Base-by-base conservation (phyloP, 2,888 invertebrate genomes). In the Heliconius ismenius region DNA sequence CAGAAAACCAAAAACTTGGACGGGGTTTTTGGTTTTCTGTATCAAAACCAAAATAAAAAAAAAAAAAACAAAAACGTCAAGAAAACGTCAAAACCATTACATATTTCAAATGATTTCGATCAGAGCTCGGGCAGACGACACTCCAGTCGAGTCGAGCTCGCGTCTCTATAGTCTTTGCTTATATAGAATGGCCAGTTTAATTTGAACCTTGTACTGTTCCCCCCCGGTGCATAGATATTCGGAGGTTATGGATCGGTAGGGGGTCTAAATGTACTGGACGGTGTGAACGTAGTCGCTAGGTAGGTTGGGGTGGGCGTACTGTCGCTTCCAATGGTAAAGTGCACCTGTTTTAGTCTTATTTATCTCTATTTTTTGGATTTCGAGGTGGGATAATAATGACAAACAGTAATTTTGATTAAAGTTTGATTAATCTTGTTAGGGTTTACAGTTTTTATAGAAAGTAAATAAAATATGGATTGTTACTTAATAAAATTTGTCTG, bases 111-210 rank as follows among this genome's bases (percentile, higher is more conserved):
- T 89, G 89, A 89, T 91, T 92, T 90, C 90, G 92, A 92, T 92
- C 92, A 91, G 89, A 89, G 89, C 90, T 87, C 82, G 86, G 88
- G 92, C 92, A 92, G 92, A 92, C 92, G 92, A 92, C 92, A 92
- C 92, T 92, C 67, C 67, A 67, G 67, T 24, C 43, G 39, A 65
- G 69, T 49, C 91, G 86, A 88, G 86, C 88, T 86, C 87, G 86
- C 88, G 88, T 90, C 90, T 89, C 91, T 91, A 90, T 88, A 89
- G 90, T 89, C 90, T 87, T 86, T 88, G 87, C 87, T 89, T 91
- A 92, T 91, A 89, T 90, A 89, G 84, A 85, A 74, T 83, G 85
- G 80, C 91, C 89, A 84, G 82, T 76, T 75, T 54, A 74, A 28
- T 60, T 28, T 80, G 92, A 89, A 78, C 91, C 81, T 80, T 83